A percentile compares a stretch with the other conserved stretches of the same genome.
phyloP scores from a whole-genome alignment of 2,888 invertebrate species.

The Acholoe squamosa region DNA sequence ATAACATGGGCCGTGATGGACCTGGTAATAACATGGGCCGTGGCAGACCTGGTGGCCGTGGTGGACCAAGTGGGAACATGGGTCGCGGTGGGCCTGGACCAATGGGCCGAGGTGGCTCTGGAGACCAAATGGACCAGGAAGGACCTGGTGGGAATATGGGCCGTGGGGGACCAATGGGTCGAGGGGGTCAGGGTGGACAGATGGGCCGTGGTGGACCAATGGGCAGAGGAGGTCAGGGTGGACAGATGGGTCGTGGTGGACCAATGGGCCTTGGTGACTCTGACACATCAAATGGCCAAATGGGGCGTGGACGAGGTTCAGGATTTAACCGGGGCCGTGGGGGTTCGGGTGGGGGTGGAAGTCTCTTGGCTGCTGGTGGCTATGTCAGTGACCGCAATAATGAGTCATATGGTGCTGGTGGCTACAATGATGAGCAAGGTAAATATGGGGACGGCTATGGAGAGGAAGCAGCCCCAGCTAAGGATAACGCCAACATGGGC shows the following conservation, averaged over 20 bases:
- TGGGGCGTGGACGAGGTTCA: slow-evolving; percentile 52
- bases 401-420: not conserved
- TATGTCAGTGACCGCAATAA: not conserved
- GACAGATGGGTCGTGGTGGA: slow-evolving; percentile 20
- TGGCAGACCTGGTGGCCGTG: not conserved
- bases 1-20: slow-evolving; percentile 30
- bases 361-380: not conserved
- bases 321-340: slow-evolving; percentile 2
- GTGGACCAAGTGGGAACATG: too few relatives aligned
- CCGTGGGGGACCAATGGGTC: slow-evolving; percentile 36
- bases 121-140: slow-evolving; percentile 28
- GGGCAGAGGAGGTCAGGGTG: not conserved
- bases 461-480: slow-evolving; percentile 48
- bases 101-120: slow-evolving; percentile 9
- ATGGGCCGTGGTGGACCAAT: slow-evolving; percentile 52
- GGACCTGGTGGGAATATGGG: not conserved
- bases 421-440: slow-evolving; percentile 14
- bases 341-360: slow-evolving; percentile 7
- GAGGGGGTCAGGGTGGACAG: slow-evolving; percentile 8
- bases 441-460: not conserved
- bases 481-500: slow-evolving; percentile 54
- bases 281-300: slow-evolving; percentile 9
- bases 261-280: not conserved
- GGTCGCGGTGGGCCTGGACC: slow-evolving; percentile 31
- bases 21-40: not conserved